Percentiles rank a stretch among this genome's conserved stretches.
Conservation (phyloP, 2,888 invertebrate genomes). For the Mythimna impura region DNA sequence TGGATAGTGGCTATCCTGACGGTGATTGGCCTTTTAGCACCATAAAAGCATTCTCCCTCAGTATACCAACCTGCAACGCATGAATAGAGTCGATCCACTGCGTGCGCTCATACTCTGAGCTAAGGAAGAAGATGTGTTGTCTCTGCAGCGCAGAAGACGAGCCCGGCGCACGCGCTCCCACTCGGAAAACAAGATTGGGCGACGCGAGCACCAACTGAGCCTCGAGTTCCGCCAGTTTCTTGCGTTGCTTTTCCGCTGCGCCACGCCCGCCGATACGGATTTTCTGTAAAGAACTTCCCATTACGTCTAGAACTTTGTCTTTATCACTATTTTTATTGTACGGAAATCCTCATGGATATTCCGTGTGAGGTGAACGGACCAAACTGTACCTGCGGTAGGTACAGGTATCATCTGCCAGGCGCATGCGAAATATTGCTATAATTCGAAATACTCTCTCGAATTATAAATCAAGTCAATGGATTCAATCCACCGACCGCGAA, state of each 20-base stretch:
- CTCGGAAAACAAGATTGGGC: slow-evolving; percentile 96
- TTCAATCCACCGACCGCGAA: too few species aligned
- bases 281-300: slow-evolving; percentile 81
- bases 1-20: not conserved
- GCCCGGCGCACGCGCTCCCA: slow-evolving; percentile 93
- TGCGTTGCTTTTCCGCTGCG: slow-evolving; percentile 95
- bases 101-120: slow-evolving; percentile 97
- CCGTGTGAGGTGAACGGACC: too few species aligned
- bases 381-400: too few species aligned
- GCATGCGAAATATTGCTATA: too few species aligned
- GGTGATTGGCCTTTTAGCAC: not conserved
- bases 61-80: slow-evolving; percentile 92
- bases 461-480: too few species aligned
- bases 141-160: slow-evolving; percentile 88
- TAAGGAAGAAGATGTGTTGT: slow-evolving; percentile 96
- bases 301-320: not conserved
- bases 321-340: not conserved
- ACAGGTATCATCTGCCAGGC: too few species aligned
- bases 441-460: too few species aligned
- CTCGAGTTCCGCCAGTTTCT: slow-evolving; percentile 97
- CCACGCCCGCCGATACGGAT: slow-evolving; percentile 91
- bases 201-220: slow-evolving; percentile 97
- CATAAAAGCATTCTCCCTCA: not conserved
- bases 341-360: not conserved
- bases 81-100: slow-evolving; percentile 98